A percentile compares a stretch with the other conserved stretches of the same genome.
Conservation (phyloP, 2,113 vertebrate genomes). For the Elanus axillaris region DNA sequence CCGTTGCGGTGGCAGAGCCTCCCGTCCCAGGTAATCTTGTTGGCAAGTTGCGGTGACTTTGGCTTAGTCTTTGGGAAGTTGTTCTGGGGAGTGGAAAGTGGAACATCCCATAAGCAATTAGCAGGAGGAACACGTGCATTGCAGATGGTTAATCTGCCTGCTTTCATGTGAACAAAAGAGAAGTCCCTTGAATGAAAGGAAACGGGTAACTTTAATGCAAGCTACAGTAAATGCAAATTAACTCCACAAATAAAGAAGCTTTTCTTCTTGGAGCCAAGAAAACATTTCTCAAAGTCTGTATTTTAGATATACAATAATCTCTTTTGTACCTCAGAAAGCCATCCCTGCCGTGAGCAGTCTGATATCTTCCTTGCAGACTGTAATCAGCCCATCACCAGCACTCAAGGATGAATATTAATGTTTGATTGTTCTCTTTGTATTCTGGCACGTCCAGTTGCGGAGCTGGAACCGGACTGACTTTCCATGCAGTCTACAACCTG, state of each 20-base stretch:
- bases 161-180: conserved; percentile 68
- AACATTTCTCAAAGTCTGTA: conserved; percentile 57
- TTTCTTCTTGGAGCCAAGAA: conserved; percentile 59
- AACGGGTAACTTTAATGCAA: conserved; percentile 64
- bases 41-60: conserved; percentile 25
- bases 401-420: conserved; percentile 48
- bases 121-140: conserved; percentile 64
- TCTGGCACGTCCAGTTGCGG: background rate
- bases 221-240: conserved; percentile 69
- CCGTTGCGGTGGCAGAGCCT: background rate
- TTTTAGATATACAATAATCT: conserved; percentile 56
- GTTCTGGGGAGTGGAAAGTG: background rate
- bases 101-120: conserved; percentile 47
- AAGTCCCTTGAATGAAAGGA: conserved; percentile 66
- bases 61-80: conserved; percentile 51
- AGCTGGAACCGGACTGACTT: background rate
- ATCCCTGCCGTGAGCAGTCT: conserved; percentile 6
- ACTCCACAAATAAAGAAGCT: conserved; percentile 61
- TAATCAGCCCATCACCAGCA: conserved; percentile 13
- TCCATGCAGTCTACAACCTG: background rate
- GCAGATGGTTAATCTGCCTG: conserved; percentile 67
- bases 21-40: background rate
- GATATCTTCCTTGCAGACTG: conserved; percentile 35
- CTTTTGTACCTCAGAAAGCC: conserved; percentile 46
- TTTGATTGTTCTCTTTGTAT: background rate